Evolutionary conservation across 1,140 invertebrate genomes (phyloP).

Genomic region (Anastrepha ludens): DNA sequence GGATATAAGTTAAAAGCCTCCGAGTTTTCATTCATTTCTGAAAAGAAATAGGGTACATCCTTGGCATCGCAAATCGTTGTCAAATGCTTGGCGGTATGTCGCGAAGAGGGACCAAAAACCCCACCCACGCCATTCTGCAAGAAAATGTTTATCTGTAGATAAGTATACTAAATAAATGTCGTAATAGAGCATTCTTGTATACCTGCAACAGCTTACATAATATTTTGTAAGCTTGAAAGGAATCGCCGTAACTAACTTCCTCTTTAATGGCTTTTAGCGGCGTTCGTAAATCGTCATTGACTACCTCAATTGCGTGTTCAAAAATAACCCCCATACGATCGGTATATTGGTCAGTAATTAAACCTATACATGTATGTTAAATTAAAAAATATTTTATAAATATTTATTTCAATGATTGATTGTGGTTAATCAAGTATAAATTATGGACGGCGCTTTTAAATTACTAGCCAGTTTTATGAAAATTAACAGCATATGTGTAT

Average conservation of each 20-base stretch:
- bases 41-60: conserved; percentile 91
- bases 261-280: conserved; percentile 62
- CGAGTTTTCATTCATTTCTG: conserved; percentile 78
- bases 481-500: too few relatives aligned
- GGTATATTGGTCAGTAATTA: conserved; percentile 68
- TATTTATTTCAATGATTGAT: neutral
- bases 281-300: conserved; percentile 64
- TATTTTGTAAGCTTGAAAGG: conserved; percentile 70
- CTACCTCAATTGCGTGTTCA: conserved; percentile 69
- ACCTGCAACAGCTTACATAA: conserved; percentile 75
- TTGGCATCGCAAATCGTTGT: conserved; percentile 91
- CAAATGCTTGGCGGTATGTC: conserved; percentile 81
- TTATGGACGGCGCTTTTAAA: too few relatives aligned
- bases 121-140: conserved; percentile 81
- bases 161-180: conserved; percentile 1
- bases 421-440: too few relatives aligned
- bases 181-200: conserved; percentile 20
- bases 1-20: conserved; percentile 90
- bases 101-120: conserved; percentile 87
- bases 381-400: neutral
- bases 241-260: conserved; percentile 71
- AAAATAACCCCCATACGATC: conserved; percentile 69
- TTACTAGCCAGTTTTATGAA: too few relatives aligned
- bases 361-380: conserved; percentile 58
- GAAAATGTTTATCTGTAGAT: conserved; percentile 53